Evolutionary conservation across 2,113 vertebrate genomes (phyloP).

Genomic region (Cephalopholis sonnerati): DNA sequence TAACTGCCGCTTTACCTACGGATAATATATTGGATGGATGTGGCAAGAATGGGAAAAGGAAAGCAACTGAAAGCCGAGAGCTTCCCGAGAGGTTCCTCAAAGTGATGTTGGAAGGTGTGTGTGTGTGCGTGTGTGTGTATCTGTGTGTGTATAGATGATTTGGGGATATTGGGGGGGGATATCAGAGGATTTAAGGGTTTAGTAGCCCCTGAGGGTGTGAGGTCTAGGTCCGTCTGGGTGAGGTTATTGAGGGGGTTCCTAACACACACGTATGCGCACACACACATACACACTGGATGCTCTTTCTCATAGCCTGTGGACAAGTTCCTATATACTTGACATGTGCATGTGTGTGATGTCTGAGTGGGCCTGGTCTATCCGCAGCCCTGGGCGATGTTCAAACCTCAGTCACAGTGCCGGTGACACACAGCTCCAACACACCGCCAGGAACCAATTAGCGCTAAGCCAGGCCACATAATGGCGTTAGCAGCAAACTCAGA

Average conservation of each 20-base stretch:
- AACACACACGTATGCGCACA: slow-evolving; percentile 27
- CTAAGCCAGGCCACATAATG: slow-evolving; percentile 70
- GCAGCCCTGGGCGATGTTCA: slow-evolving; percentile 70
- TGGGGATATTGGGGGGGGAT: slow-evolving; percentile 72
- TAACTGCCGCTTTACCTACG: slow-evolving; percentile 49
- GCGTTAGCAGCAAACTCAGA: slow-evolving; percentile 58
- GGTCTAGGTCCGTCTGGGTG: slow-evolving; percentile 64
- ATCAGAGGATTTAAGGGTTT: slow-evolving; percentile 72
- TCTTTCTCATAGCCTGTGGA: slow-evolving; percentile 51
- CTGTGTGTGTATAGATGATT: slow-evolving; percentile 64
- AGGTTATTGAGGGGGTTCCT: slow-evolving; percentile 66
- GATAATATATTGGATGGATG: slow-evolving; percentile 63
- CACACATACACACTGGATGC: slow-evolving; percentile 32
- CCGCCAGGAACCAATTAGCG: slow-evolving; percentile 72
- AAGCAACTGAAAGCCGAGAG: slow-evolving; percentile 66
- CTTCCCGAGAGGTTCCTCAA: slow-evolving; percentile 67
- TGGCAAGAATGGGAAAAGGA: slow-evolving; percentile 61
- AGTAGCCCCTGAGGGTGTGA: slow-evolving; percentile 70
- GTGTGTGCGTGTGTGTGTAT: slow-evolving; percentile 52
- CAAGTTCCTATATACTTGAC: slow-evolving; percentile 49
- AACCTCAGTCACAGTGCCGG: slow-evolving; percentile 73
- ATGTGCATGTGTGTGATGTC: slow-evolving; percentile 52
- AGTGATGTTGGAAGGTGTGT: slow-evolving; percentile 64
- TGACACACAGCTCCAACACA: slow-evolving; percentile 65
- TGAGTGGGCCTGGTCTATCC: slow-evolving; percentile 59